Base-by-base conservation (phyloP, 2,888 invertebrate species). In the Slavum lentiscoides region DNA sequence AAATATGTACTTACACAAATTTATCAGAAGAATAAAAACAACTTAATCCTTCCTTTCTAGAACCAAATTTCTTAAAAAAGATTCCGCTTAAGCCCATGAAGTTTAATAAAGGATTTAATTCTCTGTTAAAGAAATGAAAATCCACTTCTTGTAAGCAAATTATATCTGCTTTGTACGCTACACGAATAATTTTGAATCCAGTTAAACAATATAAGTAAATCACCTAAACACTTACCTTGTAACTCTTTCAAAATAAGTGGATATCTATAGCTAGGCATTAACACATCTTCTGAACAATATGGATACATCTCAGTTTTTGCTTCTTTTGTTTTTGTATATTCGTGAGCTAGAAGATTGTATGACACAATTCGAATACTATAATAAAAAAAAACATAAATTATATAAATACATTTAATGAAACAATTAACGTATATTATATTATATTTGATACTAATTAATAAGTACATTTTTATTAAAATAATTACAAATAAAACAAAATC, bases 131-230 rank as follows among this genome's bases (percentile, higher is more conserved):
- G 69, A 96, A 88, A 87, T 92, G 93, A 17, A 86, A 86, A 86
- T 98, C 97, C 0, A 97, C 95, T 89, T 98, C 98, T 89, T 98
- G 97, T 19, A 98, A 88, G 84, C 97, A 97, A 75, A 96, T 88
- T 74, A 98, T 88, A 86, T 98, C 97, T 61, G 92, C 91, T 88
- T 97, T 93, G 86, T 95, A 97, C n/a, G 95, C 95, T 91, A 83
- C 3, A 59, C 30, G 43, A 5, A 19, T 85, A 77, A 80, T 39
- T 61, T 82, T 58, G 43, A 70, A 64, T 49, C 11, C 15, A 49
- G 73, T 61, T 30, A 70, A 58, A 58, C 30, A 72, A 37, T 53
- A 55, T 66, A 67, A 39, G 19, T 39, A 53, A 21, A 37, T 77
- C 8, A 76, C 39, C 15, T 21, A 8, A 23, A 74, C 85, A 74